phyloP scores from a whole-genome alignment of 2,888 invertebrate species.

The Ceraclea dissimilis region DNA sequence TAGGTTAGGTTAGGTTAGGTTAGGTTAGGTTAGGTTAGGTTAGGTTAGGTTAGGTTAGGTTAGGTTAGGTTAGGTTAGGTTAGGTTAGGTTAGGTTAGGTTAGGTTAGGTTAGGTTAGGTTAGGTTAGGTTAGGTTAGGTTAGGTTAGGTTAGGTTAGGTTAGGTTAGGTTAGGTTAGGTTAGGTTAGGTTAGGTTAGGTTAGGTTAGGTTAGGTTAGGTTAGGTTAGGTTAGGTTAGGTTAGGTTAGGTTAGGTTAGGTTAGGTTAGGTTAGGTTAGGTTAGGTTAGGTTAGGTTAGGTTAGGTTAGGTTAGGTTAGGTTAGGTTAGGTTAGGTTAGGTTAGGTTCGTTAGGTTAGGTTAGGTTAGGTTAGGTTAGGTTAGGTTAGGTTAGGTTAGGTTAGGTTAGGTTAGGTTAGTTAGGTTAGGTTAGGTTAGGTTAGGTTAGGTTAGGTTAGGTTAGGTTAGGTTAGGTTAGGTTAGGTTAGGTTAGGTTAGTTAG shows the following conservation, averaged over 20 bases:
- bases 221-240: slow-evolving; percentile 9
- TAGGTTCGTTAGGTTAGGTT: too few species aligned
- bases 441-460: too few species aligned
- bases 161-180: slow-evolving; percentile 8
- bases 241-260: slow-evolving; percentile 10
- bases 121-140: slow-evolving; percentile 14
- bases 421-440: too few species aligned
- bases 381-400: too few species aligned
- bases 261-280: slow-evolving; percentile 15
- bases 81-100: slow-evolving; percentile 3
- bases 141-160: slow-evolving; percentile 14
- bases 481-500: too few species aligned
- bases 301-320: slow-evolving; percentile 6
- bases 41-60: slow-evolving; percentile 5
- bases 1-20: not conserved
- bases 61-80: slow-evolving; percentile 5
- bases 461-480: too few species aligned
- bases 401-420: too few species aligned
- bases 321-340: slow-evolving; percentile 3
- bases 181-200: slow-evolving; percentile 3
- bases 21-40: slow-evolving; percentile 10
- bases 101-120: slow-evolving; percentile 13
- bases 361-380: too few species aligned
- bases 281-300: slow-evolving; percentile 12
- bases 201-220: not conserved